phyloP scores from a whole-genome alignment of 2,888 invertebrate species.

The Lepidochrysops patricia region DNA sequence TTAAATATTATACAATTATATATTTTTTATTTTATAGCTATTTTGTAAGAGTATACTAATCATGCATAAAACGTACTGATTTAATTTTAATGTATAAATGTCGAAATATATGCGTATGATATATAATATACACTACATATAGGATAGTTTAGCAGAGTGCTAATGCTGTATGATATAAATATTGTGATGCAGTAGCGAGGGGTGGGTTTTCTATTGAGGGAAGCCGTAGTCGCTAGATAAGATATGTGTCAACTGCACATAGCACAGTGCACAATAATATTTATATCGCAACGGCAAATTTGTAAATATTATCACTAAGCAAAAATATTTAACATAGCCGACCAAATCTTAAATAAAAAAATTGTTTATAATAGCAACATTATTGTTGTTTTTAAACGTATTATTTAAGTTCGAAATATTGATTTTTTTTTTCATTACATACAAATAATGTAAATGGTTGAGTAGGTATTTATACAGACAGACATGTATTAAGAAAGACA shows the following conservation, averaged over 20 bases:
- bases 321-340: slow-evolving; percentile 10
- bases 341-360: slow-evolving; percentile 9
- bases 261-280: background rate
- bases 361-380: slow-evolving; percentile 1
- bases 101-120: slow-evolving; percentile 1
- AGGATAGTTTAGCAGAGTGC: background rate
- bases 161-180: background rate
- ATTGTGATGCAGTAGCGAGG: too few species aligned
- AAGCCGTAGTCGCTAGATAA: too few species aligned
- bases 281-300: background rate
- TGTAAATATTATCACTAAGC: slow-evolving; percentile 7
- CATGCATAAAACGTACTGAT: slow-evolving; percentile 7
- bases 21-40: slow-evolving; percentile 2
- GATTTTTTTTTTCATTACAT: background rate
- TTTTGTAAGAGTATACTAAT: background rate
- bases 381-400: background rate
- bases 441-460: background rate
- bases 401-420: background rate
- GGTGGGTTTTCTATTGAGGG: too few species aligned
- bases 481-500: too few species aligned
- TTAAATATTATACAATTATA: background rate
- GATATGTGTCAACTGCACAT: too few species aligned
- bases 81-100: slow-evolving; percentile 8
- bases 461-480: too few species aligned
- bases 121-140: background rate